These are phyloP conservation scores for Zaprionus bogoriensis DNA, from an alignment of 2,888 invertebrate genomes.

Conservation along the genomic window DNA sequence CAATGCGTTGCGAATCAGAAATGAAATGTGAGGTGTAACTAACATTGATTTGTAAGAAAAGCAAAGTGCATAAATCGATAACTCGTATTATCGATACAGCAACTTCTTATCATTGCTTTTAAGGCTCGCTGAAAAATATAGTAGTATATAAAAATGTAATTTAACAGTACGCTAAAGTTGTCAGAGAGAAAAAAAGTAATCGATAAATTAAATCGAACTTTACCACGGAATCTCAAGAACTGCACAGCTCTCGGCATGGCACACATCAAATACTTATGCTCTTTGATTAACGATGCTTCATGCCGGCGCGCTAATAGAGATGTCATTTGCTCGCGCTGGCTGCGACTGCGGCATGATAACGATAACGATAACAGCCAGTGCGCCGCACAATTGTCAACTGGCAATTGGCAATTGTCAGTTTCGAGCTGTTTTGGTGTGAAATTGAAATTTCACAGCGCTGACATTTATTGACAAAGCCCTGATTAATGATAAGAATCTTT, in stretches of 20 bases:
- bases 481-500: constrained; percentile 81
- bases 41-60: too few species aligned
- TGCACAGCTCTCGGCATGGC: neutral
- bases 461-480: constrained; percentile 82
- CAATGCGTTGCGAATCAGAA: too few species aligned
- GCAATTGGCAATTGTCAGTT: constrained; percentile 62
- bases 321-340: constrained; percentile 54
- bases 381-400: constrained; percentile 35
- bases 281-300: neutral
- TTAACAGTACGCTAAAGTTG: neutral
- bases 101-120: too few species aligned
- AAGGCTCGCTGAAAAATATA: too few species aligned
- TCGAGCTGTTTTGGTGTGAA: constrained; percentile 71
- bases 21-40: too few species aligned
- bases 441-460: constrained; percentile 81
- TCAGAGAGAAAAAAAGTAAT: neutral
- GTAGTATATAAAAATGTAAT: neutral
- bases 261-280: neutral
- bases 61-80: too few species aligned
- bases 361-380: constrained; percentile 50
- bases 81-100: too few species aligned
- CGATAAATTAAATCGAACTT: neutral
- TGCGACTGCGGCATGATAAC: constrained; percentile 37
- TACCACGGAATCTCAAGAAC: too few species aligned
- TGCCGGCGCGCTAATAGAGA: constrained; percentile 37